phyloP scores from a whole-genome alignment of 1,140 invertebrate species.

The Diuraphis noxia region DNA sequence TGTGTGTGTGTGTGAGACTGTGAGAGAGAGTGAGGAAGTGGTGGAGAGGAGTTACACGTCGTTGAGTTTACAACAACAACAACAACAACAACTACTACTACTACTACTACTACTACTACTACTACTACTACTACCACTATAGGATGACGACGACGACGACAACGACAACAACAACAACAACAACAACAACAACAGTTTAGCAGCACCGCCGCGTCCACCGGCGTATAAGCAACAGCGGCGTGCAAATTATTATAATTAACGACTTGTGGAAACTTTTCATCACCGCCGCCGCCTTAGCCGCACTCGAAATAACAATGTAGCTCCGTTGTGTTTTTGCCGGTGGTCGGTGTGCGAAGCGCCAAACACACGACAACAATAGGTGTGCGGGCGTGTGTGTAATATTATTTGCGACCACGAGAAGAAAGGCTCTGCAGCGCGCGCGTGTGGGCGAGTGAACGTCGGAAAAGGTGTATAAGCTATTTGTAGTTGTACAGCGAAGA shows the following conservation, averaged over 20 bases:
- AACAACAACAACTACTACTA: neutral
- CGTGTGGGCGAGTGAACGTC: neutral
- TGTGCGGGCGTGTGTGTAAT: neutral
- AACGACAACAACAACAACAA: neutral
- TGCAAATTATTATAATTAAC: slow-evolving; percentile 54
- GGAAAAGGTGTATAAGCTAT: neutral
- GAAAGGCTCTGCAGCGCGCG: neutral
- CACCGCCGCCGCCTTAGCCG: slow-evolving; percentile 21
- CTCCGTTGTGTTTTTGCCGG: slow-evolving; percentile 34
- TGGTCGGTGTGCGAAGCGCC: neutral
- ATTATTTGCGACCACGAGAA: neutral
- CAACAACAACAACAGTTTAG: slow-evolving; percentile 54
- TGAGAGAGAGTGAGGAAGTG: neutral
- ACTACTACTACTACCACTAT: neutral
- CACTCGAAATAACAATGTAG: slow-evolving; percentile 47
- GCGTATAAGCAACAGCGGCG: slow-evolving; percentile 27
- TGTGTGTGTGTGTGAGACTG: neutral
- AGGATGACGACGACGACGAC: neutral
- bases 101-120: slow-evolving; percentile 30
- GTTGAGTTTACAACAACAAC: slow-evolving; percentile 34
- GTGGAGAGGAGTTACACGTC: slow-evolving; percentile 43
- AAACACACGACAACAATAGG: slow-evolving; percentile 8
- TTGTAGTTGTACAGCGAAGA: neutral
- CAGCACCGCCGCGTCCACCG: neutral
- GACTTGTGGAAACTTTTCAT: slow-evolving; percentile 52